phyloP scores from a whole-genome alignment of 2,113 vertebrate genomes.

The Pundamilia nyererei region DNA sequence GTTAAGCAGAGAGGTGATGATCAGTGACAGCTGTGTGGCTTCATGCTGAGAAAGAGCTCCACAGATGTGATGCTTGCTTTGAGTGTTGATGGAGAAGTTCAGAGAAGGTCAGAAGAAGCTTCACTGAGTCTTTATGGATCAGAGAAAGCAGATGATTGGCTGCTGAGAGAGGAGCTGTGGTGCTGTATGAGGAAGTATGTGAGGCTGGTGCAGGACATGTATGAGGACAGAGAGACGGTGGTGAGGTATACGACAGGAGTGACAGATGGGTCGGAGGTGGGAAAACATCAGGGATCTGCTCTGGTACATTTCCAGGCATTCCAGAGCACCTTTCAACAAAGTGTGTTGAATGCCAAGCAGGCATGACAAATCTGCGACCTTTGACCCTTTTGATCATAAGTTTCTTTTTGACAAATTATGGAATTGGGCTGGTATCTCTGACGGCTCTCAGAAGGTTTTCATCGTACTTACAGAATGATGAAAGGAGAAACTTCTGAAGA shows the following conservation, averaged over 20 bases:
- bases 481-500: not conserved
- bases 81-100: not conserved
- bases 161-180: not conserved
- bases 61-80: not conserved
- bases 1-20: not conserved
- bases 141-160: not conserved
- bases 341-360: not conserved
- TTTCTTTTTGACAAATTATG: not conserved
- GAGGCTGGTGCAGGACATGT: not conserved
- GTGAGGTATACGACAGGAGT: not conserved
- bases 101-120: not conserved
- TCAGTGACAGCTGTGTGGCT: not conserved
- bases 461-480: accelerated
- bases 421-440: accelerated
- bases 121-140: not conserved
- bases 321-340: not conserved
- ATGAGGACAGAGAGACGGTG: not conserved
- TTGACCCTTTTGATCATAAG: not conserved
- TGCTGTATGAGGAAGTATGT: not conserved
- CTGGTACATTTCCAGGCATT: not conserved
- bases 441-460: not conserved
- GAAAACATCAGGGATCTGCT: not conserved
- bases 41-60: not conserved
- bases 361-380: not conserved
- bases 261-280: not conserved